Percentiles rank a stretch among this genome's conserved stretches.
phyloP scores from a whole-genome alignment of 2,888 invertebrate genomes.

The Philopedon plagiatum region DNA sequence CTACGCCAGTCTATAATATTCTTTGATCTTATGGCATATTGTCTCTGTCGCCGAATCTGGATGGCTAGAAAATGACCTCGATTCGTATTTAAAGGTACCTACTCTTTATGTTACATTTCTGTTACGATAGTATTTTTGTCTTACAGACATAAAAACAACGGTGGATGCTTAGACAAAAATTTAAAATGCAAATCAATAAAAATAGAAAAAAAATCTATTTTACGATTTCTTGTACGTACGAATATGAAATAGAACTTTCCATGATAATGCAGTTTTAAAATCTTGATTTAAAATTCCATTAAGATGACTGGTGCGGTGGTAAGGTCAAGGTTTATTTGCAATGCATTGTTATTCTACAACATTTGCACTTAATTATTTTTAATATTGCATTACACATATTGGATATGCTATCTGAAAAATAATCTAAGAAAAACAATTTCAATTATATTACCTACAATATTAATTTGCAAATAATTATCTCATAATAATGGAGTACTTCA shows the following conservation, averaged over 20 bases:
- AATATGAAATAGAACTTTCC: background rate
- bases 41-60: no score
- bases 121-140: no score
- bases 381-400: constrained; percentile 3
- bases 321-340: constrained; percentile 16
- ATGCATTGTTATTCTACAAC: constrained; percentile 1
- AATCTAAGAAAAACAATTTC: background rate
- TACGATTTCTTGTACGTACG: no score
- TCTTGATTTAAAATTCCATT: constrained; percentile 14
- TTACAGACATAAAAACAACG: no score
- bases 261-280: constrained; percentile 8
- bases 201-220: no score
- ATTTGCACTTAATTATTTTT: constrained; percentile 2
- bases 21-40: no score
- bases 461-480: constrained; percentile 11
- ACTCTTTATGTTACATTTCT: no score
- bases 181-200: no score
- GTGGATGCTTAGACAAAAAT: no score
- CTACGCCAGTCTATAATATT: no score
- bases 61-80: no score
- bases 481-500: constrained; percentile 9
- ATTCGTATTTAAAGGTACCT: no score
- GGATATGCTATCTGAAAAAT: background rate
- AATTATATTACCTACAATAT: background rate
- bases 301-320: background rate